These are phyloP conservation scores for Zeus faber DNA, from an alignment of 2,113 vertebrate species.

Conservation along the genomic window DNA sequence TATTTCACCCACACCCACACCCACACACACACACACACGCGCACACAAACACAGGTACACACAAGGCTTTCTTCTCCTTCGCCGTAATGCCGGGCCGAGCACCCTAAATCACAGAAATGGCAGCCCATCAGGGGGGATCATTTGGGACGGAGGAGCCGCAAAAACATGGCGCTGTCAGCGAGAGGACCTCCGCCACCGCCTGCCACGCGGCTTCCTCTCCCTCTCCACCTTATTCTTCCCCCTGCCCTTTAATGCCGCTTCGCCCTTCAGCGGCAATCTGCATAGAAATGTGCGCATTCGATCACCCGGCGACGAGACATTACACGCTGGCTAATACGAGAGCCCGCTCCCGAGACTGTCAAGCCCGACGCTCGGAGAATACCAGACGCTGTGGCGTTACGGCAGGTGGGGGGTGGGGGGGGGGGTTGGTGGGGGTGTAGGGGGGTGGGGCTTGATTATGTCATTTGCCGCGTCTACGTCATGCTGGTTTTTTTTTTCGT, in stretches of 20 bases:
- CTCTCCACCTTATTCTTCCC: background rate
- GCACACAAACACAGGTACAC: conserved; percentile 1
- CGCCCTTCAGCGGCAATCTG: conserved; percentile 72
- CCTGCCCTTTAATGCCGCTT: conserved; percentile 67
- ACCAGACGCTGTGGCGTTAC: conserved; percentile 58
- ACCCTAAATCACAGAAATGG: conserved; percentile 76
- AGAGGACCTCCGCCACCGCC: conserved; percentile 58
- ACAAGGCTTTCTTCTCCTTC: background rate
- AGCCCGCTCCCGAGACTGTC: conserved; percentile 56
- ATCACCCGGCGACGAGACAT: conserved; percentile 69
- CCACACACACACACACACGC: background rate
- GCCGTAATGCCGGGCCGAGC: conserved; percentile 37
- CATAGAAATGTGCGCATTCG: conserved; percentile 71
- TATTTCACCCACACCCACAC: background rate
- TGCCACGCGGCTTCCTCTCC: background rate
- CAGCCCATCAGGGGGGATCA: conserved; percentile 76
- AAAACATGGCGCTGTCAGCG: conserved; percentile 65
- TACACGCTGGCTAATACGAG: conserved; percentile 68
- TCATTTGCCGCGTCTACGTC: conserved; percentile 73
- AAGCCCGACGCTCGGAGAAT: conserved; percentile 67
- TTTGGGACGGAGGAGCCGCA: conserved; percentile 68
- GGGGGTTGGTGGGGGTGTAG: conserved; percentile 58
- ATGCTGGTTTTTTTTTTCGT: conserved; percentile 67
- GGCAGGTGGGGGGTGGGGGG: background rate
- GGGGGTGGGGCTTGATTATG: conserved; percentile 66